Conservation (phyloP, 2,113 vertebrate genomes). For the Pipa parva region DNA sequence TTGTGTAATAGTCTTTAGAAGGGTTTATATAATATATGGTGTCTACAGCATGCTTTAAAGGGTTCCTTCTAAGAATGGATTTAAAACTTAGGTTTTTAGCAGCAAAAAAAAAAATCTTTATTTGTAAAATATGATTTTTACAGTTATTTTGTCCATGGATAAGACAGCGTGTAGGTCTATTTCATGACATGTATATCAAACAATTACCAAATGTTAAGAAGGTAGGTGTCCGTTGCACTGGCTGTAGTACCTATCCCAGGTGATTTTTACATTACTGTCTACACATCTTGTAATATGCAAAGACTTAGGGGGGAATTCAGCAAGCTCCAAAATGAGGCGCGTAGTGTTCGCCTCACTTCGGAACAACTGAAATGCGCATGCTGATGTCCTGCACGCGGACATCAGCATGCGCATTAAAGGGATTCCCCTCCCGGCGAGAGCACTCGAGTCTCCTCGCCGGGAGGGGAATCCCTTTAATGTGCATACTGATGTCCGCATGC, state of each 20-base stretch:
- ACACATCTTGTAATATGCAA: neutral
- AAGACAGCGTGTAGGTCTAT: neutral
- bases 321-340: too few relatives aligned
- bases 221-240: neutral
- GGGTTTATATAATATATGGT: slow-evolving; percentile 12
- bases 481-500: too few relatives aligned
- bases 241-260: neutral
- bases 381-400: too few relatives aligned
- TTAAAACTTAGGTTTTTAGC: neutral
- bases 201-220: neutral
- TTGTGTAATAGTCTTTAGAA: slow-evolving; percentile 32
- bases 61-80: neutral
- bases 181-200: too few relatives aligned
- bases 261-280: neutral
- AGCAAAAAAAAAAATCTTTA: neutral
- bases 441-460: too few relatives aligned
- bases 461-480: too few relatives aligned
- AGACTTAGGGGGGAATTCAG: too few relatives aligned
- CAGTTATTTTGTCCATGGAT: neutral
- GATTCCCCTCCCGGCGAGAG: too few relatives aligned
- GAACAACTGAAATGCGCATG: too few relatives aligned
- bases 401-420: too few relatives aligned
- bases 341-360: too few relatives aligned
- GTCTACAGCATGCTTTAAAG: slow-evolving; percentile 30
- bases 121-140: neutral